Evolutionary conservation across 2,113 vertebrate genomes (phyloP), one percentile per base, ranked within the genome.

Genomic region (Neotragus pygmaeus): DNA sequence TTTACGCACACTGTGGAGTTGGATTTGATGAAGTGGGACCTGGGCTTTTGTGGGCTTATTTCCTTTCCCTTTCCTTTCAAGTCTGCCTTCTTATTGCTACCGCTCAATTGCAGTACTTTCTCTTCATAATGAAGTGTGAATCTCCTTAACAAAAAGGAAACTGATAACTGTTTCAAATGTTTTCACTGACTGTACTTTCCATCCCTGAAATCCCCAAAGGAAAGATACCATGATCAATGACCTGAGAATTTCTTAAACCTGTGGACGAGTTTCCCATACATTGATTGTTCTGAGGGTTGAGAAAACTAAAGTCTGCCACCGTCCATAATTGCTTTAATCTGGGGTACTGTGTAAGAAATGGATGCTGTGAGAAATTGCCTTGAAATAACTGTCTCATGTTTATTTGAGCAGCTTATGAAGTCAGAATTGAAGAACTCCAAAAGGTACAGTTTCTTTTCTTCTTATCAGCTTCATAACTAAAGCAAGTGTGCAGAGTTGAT

Each of bases 401-500:
- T 94, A 47, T 95, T 98, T 96, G 90, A 98, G 97, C 88, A 78
- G 82, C 92, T 33, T 98, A 98, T 0, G 95, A 97, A 96, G 91
- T 97, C 36, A 82, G 28, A 92, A 97, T 95, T 49, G 96, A 97
- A 97, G 97, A 97, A 89, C 90, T 96, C 30, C 90, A 15, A 94
- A 97, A 98, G 98, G 98, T 98, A 98, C 39, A 57, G 19, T 92
- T 77, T 86, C 19, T 64, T 92, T 27, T 90, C 33, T 95, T 60
- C 33, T 73, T 83, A 89, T 3, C 33, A 90, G 39, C 21, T 15
- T 73, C 55, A 30, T 78, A 47, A 57, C 55, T 43, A 58, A 53
- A 78, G 66, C n/a, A 47, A 57, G 53, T 36, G 6, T 55, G 2
- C 16, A 53, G 58, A 36, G 11, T 5, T 94, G 28, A 95, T 39